Conservation (phyloP, 2,888 invertebrate genomes). For the Mesorhabditis spiculigera region DNA sequence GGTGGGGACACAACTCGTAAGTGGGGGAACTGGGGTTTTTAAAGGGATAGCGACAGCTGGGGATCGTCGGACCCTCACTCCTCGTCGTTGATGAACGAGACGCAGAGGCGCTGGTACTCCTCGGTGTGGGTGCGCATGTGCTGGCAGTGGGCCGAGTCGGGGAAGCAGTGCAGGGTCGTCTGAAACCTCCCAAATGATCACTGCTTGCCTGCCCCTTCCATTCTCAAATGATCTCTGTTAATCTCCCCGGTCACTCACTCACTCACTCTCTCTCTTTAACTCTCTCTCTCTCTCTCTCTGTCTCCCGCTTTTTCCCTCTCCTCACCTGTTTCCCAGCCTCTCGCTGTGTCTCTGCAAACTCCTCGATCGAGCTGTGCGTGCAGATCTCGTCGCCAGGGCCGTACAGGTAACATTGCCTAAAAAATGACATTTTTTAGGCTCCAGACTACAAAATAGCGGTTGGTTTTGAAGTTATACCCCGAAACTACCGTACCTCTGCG, state of each 20-base stretch:
- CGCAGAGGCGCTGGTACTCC: slow-evolving; percentile 51
- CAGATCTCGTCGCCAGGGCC: slow-evolving; percentile 39
- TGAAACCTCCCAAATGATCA: not conserved
- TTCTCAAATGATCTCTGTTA: too few relatives aligned
- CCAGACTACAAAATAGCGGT: too few relatives aligned
- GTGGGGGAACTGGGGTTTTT: too few relatives aligned
- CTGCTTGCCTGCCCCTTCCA: too few relatives aligned
- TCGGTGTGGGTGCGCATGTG: slow-evolving; percentile 69
- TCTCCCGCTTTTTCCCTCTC: slow-evolving; percentile 10
- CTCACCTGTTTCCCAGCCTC: slow-evolving; percentile 9
- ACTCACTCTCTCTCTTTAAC: slow-evolving; percentile 6
- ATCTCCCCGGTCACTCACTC: slow-evolving; percentile 14
- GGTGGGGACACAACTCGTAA: too few relatives aligned
- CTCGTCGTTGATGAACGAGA: slow-evolving; percentile 20
- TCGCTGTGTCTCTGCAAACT: slow-evolving; percentile 24
- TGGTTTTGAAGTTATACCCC: too few relatives aligned
- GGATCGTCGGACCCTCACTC: too few relatives aligned
- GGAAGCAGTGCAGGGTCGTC: slow-evolving; percentile 1
- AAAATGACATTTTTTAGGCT: not conserved
- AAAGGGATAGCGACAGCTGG: too few relatives aligned
- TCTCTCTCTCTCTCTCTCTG: slow-evolving; percentile 11
- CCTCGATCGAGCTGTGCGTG: slow-evolving; percentile 34
- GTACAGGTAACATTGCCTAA: slow-evolving; percentile 68
- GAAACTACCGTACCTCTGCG: too few relatives aligned
- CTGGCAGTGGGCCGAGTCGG: slow-evolving; percentile 73